Base-by-base conservation (phyloP, 2,113 vertebrate species). In the Stercorarius parasiticus region DNA sequence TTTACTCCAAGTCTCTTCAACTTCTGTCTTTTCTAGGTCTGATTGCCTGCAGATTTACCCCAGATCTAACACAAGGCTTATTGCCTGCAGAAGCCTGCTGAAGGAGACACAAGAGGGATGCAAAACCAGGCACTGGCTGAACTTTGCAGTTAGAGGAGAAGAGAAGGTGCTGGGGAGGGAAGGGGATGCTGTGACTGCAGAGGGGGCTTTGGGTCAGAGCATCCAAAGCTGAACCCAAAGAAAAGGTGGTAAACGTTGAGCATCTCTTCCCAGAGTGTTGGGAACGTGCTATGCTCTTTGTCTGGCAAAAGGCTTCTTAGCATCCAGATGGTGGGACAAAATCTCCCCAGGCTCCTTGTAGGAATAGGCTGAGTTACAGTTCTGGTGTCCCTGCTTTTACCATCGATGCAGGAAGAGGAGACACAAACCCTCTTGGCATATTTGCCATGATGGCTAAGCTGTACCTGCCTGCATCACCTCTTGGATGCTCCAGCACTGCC, bases 371-470 rank as follows among this genome's bases (percentile, higher is more conserved):
- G 47, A 55, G 61, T 69, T 62, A 29, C 9, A 69, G 16, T n/a
- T 50, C 40, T 25, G 67, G 23, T 80, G 22, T 49, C 27, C 17
- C 50, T 18, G 22, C 43, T 43, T 84, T 50, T 29, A 23, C 45
- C 21, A 9, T 27, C 16, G 16, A 7, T 9, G 67, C 55, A 50
- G 27, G 6, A 40, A 42, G 85, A 89, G 59, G 8, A 67, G 21
- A 36, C 42, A 27, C 11, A 30, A 40, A 34, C 17, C 34, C 53
- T 50, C 45, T 13, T 40, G 45, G 59, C 61, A n/a, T 19, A 25
- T 25, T 1, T 26, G 25, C 50, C 2, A 1, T 6, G 15, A 19
- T 1, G 15, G 20, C 38, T 70, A 11, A 70, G 45, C 38, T 2
- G 4, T 43, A 26, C 45, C 52, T 52, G 55, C 40, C 34, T 34